These are phyloP conservation scores for Cerastis rubricosa DNA, from an alignment of 2,888 invertebrate species.

Conservation along the genomic window DNA sequence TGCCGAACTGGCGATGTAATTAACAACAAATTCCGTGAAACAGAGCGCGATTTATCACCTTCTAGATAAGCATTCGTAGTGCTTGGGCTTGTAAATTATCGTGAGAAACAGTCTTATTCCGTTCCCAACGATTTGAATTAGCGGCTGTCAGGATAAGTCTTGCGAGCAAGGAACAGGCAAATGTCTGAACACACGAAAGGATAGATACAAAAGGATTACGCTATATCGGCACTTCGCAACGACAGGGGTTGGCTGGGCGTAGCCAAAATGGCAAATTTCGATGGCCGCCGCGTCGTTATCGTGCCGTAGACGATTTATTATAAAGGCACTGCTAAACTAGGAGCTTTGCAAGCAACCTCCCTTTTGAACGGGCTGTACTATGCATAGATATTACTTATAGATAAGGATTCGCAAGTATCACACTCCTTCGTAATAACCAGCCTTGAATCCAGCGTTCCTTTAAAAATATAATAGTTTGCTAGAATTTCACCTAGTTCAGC, in stretches of 20 bases:
- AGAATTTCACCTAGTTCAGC: not conserved
- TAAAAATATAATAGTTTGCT: conserved; percentile 5
- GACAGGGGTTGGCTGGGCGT: conserved; percentile 35
- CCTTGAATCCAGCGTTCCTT: not conserved
- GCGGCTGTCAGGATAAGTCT: conserved; percentile 51
- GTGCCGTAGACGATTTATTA: conserved; percentile 59
- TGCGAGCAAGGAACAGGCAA: conserved; percentile 38
- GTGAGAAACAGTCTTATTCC: conserved; percentile 46
- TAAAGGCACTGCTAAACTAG: conserved; percentile 51
- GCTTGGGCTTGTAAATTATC: conserved; percentile 57
- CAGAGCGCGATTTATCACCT: conserved; percentile 69
- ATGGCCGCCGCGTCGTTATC: conserved; percentile 52
- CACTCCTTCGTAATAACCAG: not conserved
- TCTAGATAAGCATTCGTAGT: conserved; percentile 60
- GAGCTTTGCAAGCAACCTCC: conserved; percentile 27
- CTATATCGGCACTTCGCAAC: conserved; percentile 58
- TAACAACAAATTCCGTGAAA: conserved; percentile 76
- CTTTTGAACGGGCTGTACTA: not conserved
- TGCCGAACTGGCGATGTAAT: conserved; percentile 74
- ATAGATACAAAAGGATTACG: conserved; percentile 63
- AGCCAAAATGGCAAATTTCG: conserved; percentile 51
- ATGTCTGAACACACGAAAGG: conserved; percentile 52
- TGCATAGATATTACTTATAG: not conserved
- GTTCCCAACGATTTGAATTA: conserved; percentile 52
- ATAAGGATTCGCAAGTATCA: not conserved